These are phyloP conservation scores for Tragelaphus eurycerus DNA, from an alignment of 2,797 vertebrate species.

Conservation along the genomic window DNA sequence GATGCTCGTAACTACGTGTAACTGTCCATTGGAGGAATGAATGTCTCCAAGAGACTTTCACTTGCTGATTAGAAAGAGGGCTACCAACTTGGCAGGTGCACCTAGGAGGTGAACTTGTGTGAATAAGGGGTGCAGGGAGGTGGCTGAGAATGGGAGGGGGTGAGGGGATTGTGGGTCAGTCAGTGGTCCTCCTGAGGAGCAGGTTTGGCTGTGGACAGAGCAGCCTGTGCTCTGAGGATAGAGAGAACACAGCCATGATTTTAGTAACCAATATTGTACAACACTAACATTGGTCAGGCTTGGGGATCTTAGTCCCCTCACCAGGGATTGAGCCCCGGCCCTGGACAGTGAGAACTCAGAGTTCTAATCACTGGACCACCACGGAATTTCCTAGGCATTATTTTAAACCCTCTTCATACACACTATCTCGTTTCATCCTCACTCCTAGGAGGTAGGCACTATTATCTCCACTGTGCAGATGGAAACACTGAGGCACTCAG, in stretches of 20 bases:
- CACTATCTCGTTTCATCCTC: not conserved
- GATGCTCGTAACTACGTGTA: rapidly evolving
- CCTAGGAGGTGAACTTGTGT: not conserved
- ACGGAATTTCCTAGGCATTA: not conserved
- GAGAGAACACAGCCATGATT: not conserved
- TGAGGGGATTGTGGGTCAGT: not conserved
- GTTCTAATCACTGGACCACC: not conserved
- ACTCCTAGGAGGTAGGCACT: not conserved
- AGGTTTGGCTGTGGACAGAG: not conserved
- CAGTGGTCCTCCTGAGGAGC: not conserved
- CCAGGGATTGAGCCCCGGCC: not conserved
- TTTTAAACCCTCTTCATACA: not conserved
- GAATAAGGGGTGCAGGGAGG: not conserved
- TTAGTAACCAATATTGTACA: not conserved
- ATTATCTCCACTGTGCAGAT: not conserved
- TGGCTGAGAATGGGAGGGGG: not conserved
- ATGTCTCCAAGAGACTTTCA: not conserved
- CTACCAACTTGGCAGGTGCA: not conserved
- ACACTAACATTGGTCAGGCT: not conserved
- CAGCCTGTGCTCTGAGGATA: not conserved
- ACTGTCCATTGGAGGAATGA: not conserved
- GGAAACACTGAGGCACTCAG: not conserved
- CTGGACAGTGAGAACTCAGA: not conserved
- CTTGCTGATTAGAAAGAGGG: not conserved
- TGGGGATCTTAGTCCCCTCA: not conserved